Evolutionary conservation across 2,113 vertebrate species (phyloP).

Genomic region (Chionodraco myersi): DNA sequence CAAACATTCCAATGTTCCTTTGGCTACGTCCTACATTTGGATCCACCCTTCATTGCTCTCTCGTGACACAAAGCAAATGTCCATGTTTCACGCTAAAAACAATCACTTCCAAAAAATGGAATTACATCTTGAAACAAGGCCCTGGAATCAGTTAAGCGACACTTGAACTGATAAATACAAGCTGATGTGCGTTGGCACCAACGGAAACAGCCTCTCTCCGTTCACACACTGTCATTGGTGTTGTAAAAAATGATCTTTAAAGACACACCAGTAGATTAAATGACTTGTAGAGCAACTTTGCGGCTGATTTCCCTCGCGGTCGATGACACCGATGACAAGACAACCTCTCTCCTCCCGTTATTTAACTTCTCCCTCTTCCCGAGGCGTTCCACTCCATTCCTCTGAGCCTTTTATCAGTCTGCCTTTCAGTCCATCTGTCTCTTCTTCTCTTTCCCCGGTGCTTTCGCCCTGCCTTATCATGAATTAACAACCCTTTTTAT

Average conservation of each 20-base stretch:
- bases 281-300: conserved; percentile 40
- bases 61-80: neutral
- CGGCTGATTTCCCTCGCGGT: conserved; percentile 67
- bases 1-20: too few species aligned
- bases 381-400: conserved; percentile 31
- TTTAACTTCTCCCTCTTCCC: conserved; percentile 58
- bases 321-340: conserved; percentile 58
- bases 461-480: conserved; percentile 23
- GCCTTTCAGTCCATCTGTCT: conserved; percentile 45
- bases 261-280: conserved; percentile 51
- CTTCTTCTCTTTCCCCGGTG: conserved; percentile 12
- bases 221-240: conserved; percentile 23
- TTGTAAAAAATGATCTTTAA: conserved; percentile 34
- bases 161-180: neutral
- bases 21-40: too few species aligned
- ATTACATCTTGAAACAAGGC: neutral
- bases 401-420: conserved; percentile 46
- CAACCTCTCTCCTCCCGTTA: conserved; percentile 44
- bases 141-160: conserved; percentile 16
- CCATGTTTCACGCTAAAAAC: neutral
- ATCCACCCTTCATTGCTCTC: too few species aligned
- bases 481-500: conserved; percentile 58
- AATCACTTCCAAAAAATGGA: too few species aligned
- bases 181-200: conserved; percentile 15
- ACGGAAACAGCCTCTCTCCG: neutral